Evolutionary conservation across 2,888 invertebrate genomes (phyloP).

Genomic region (Glyphotaelius pellucidus): DNA sequence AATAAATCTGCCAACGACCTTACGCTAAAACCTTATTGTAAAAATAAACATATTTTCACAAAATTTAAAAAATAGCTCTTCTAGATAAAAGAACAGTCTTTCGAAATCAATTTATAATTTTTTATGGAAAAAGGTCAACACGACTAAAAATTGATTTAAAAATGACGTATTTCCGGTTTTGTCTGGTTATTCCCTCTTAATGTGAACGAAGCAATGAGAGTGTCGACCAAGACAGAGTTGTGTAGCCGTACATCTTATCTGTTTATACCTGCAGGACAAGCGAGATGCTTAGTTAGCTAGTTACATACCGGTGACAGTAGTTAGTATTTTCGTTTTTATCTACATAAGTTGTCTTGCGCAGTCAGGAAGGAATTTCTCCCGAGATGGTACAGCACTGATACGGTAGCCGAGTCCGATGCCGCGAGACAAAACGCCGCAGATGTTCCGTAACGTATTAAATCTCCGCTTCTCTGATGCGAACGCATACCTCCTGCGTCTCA

Average conservation of each 20-base stretch:
- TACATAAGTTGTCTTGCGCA: background rate
- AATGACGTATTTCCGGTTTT: too few relatives aligned
- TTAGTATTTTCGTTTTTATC: background rate
- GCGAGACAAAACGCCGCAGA: background rate
- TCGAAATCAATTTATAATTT: too few relatives aligned
- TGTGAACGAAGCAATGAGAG: background rate
- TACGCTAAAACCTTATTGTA: too few relatives aligned
- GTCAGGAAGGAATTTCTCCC: background rate
- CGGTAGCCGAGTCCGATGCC: background rate
- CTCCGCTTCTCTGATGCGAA: background rate
- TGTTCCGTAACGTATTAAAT: constrained; percentile 2
- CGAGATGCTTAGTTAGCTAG: background rate
- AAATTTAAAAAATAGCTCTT: too few relatives aligned
- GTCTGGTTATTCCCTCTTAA: too few relatives aligned
- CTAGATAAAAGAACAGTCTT: too few relatives aligned
- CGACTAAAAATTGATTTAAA: too few relatives aligned
- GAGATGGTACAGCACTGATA: background rate
- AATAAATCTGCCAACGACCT: too few relatives aligned
- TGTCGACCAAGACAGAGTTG: background rate
- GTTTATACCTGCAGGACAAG: background rate
- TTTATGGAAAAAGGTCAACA: too few relatives aligned
- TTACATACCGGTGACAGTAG: background rate
- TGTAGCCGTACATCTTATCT: too few relatives aligned
- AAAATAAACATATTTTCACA: too few relatives aligned
- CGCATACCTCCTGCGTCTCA: background rate